Evolutionary conservation across 2,797 vertebrate genomes (phyloP).

Genomic region (Enteromius mattozi): DNA sequence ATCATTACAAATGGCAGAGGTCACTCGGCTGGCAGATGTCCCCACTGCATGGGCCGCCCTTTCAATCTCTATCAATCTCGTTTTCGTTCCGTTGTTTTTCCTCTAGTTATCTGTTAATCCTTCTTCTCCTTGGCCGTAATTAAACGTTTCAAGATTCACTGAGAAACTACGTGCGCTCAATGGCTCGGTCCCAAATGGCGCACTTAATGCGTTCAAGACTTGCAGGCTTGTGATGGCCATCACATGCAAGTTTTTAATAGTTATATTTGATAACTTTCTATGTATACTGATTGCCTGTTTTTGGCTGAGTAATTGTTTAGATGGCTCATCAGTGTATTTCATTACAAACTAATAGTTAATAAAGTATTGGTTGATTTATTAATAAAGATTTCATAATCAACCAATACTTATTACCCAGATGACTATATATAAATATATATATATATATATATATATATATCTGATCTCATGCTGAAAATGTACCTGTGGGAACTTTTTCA

Average conservation of each 20-base stretch:
- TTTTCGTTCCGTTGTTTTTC: not conserved
- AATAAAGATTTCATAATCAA: too few species aligned
- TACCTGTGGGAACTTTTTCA: not conserved
- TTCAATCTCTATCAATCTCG: constrained; percentile 39
- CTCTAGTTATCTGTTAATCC: constrained; percentile 20
- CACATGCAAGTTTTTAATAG: not conserved
- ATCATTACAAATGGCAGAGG: constrained; percentile 50
- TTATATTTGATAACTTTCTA: not conserved
- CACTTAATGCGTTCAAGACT: not conserved
- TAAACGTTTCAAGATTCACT: constrained; percentile 1
- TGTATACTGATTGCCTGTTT: not conserved
- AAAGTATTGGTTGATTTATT: not conserved
- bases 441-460: too few species aligned
- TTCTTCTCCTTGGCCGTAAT: constrained; percentile 11
- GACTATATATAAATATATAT: not conserved
- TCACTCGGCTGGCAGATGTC: constrained; percentile 46
- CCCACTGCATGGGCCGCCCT: constrained; percentile 11
- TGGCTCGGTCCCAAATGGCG: not conserved
- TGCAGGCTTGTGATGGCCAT: not conserved
- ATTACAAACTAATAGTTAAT: not conserved
- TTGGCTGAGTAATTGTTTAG: not conserved
- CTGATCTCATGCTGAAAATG: too few species aligned
- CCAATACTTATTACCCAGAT: not conserved
- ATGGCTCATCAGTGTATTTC: not conserved
- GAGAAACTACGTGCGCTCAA: not conserved